Evolutionary conservation across 2,113 vertebrate genomes (phyloP).

Genomic region (Nyctereutes procyonoides): DNA sequence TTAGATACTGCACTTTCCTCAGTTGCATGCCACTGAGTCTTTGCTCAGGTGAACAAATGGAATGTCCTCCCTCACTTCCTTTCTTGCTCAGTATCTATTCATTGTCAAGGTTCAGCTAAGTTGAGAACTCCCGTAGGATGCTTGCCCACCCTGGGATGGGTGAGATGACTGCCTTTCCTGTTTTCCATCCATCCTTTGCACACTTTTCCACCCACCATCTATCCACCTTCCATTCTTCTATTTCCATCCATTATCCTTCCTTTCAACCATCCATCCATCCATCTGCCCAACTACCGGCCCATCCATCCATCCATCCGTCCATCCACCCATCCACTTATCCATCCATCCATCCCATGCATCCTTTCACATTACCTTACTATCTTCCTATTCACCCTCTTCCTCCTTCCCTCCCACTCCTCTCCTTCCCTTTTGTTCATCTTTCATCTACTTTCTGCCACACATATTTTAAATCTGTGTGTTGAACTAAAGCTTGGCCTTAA

Average conservation of each 20-base stretch:
- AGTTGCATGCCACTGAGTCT: not conserved
- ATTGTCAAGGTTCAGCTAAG: no score
- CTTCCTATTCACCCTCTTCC: not conserved
- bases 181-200: not conserved
- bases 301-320: not conserved
- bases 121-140: not conserved
- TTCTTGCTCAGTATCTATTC: not conserved
- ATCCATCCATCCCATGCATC: not conserved
- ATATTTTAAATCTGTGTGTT: not conserved
- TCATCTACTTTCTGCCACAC: not conserved
- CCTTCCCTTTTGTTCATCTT: not conserved
- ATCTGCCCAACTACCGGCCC: not conserved
- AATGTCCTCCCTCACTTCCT: not conserved
- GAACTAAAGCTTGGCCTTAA: not conserved
- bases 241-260: not conserved
- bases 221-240: not conserved
- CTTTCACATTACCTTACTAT: not conserved
- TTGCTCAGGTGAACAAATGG: not conserved
- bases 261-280: not conserved
- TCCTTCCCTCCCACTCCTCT: not conserved
- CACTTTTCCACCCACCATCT: not conserved
- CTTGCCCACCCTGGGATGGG: not conserved
- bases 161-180: not conserved
- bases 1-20: not conserved
- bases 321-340: no score